Evolutionary conservation across 2,113 vertebrate species (phyloP), one percentile per base, ranked within the genome.

Genomic region (Cololabis saira): DNA sequence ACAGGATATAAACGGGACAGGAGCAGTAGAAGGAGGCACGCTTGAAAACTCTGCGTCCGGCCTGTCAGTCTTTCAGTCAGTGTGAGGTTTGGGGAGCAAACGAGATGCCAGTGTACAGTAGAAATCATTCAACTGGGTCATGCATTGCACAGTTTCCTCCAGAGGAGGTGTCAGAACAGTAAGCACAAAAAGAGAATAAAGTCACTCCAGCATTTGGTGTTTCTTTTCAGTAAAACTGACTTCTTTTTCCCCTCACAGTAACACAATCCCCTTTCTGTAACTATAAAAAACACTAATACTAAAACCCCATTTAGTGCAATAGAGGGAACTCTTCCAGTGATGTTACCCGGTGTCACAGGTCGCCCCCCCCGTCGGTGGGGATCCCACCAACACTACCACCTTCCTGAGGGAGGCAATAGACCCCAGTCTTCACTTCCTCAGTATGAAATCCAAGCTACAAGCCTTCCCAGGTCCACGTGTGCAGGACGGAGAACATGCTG

Each of bases 91-190:
- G 54, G 53, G 68, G 64, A 30, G 54, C 21, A 9, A 33, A 56
- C 51, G 41, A 45, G 75, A 62, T 4, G 14, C 60, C 14, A 49
- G 66, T 84, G 43, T 87, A 84, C 83, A 90, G 92, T 86, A 86
- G 81, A 90, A 81, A 83, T 82, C 92, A 91, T 92, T 93, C 91
- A 80, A 55, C 83, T 93, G 88, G 94, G 92, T 92, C 93, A 95
- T 94, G 94, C 95, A 96, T 96, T 96, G 96, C 96, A 98, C 95
- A 90, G 93, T 92, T 74, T 92, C 89, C 92, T 93, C 87, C 33
- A 91, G 89, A 89, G 81, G 81, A 74, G 75, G 63, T 67, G 62
- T 80, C 60, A 60, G 63, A 85, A 80, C 78, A 83, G 79, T 65
- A 82, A 83, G 69, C 43, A 54, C 56, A 69, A 58, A 37, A 42